phyloP scores from a whole-genome alignment of 2,888 invertebrate genomes.

The Abrostola tripartita region DNA sequence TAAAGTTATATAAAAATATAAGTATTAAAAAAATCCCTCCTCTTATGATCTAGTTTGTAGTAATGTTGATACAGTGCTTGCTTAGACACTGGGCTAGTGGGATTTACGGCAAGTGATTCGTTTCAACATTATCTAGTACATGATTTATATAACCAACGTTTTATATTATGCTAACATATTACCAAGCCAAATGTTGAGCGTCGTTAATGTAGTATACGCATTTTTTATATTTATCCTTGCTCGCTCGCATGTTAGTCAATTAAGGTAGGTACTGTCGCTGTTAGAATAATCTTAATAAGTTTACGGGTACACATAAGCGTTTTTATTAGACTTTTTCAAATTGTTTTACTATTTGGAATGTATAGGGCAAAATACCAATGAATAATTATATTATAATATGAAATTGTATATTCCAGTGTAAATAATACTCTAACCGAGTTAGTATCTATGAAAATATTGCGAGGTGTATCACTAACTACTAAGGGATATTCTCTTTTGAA shows the following conservation, averaged over 20 bases:
- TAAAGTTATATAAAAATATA: slow-evolving; percentile 63
- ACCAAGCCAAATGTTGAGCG: slow-evolving; percentile 40
- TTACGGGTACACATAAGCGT: too few relatives aligned
- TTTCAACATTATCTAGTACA: slow-evolving; percentile 54
- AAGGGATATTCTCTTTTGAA: slow-evolving; percentile 19
- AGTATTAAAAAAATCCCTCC: slow-evolving; percentile 56
- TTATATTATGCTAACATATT: slow-evolving; percentile 30
- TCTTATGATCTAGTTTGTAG: slow-evolving; percentile 61
- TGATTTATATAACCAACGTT: slow-evolving; percentile 34
- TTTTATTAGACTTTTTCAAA: too few relatives aligned
- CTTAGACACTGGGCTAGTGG: slow-evolving; percentile 63
- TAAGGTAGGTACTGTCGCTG: slow-evolving; percentile 26
- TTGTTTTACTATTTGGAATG: too few relatives aligned
- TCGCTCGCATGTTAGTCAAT: slow-evolving; percentile 18
- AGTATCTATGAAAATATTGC: slow-evolving; percentile 8
- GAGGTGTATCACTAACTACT: slow-evolving; percentile 18
- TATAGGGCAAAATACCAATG: too few relatives aligned
- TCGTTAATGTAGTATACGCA: slow-evolving; percentile 19
- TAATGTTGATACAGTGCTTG: slow-evolving; percentile 52
- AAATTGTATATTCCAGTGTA: too few relatives aligned
- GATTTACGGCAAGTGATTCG: slow-evolving; percentile 68
- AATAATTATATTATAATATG: too few relatives aligned
- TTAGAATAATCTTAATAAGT: slow-evolving; percentile 9
- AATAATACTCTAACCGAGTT: too few relatives aligned
- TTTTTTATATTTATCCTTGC: slow-evolving; percentile 19